Percentiles rank a stretch among this genome's conserved stretches.
Evolutionary conservation across 2,113 vertebrate genomes (phyloP).

Genomic region (Riparia riparia): DNA sequence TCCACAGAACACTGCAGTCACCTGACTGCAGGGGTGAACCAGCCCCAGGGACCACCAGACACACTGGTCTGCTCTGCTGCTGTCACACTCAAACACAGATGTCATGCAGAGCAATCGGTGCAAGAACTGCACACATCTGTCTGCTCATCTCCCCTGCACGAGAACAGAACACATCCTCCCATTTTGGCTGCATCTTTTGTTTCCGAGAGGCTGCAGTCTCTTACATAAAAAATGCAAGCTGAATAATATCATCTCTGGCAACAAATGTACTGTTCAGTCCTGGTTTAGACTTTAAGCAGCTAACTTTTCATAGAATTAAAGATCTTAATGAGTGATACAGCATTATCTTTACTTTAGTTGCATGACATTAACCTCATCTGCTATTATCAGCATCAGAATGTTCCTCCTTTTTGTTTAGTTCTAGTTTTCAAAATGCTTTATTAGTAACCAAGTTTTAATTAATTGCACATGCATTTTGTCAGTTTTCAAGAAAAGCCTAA

Average conservation of each 20-base stretch:
- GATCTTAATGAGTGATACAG: neutral
- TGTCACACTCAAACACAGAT: neutral
- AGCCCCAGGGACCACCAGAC: neutral
- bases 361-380: neutral
- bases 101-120: rapidly evolving
- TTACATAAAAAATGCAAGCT: neutral
- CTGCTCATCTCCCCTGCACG: neutral
- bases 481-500: neutral
- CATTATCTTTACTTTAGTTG: neutral
- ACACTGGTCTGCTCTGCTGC: neutral
- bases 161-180: neutral
- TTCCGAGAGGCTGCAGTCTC: neutral
- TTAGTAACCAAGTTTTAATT: slow-evolving; percentile 17
- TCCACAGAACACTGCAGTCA: neutral
- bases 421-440: neutral
- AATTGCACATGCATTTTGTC: neutral
- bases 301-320: neutral
- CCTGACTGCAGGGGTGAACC: neutral
- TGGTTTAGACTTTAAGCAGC: neutral
- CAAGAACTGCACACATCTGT: neutral
- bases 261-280: neutral
- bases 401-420: slow-evolving; percentile 10
- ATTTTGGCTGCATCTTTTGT: slow-evolving; percentile 4
- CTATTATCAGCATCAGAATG: neutral
- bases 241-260: neutral